Evolutionary conservation across 2,888 invertebrate species (phyloP), one percentile per base, ranked within the genome.

Genomic region (Actias luna): DNA sequence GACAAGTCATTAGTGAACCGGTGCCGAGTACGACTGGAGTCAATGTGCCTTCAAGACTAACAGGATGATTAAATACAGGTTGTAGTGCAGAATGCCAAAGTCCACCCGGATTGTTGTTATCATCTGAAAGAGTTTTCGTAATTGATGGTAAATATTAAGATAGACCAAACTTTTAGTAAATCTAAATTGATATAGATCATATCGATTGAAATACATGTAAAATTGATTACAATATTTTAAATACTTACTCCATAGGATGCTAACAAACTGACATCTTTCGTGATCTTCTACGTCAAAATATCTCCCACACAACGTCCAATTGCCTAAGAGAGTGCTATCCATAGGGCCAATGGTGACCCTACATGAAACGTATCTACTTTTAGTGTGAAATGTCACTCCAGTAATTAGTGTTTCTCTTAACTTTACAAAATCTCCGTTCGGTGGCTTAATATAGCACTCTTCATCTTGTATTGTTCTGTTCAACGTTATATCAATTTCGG

Each of bases 311-410:
- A 79, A 58, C 10, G 69, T 63, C 79, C 79, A 79, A 1, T 69
- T 65, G 29, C 78, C 79, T 27, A 78, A 25, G 18, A 75, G 60
- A 2, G 64, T 61, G n/a, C 65, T 64, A 25, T 63, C 64, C 70
- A 79, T 75, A 12, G 77, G 75, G 1, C 77, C 76, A 59, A 79
- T 66, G 39, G 74, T 77, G 18, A 78, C 66, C 57, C 77, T 69
- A 62, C 78, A 77, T 4, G 77, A 74, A 14, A 75, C 78, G 59
- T 69, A 77, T 25, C 68, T 64, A 64, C 72, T 78, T 35, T 65
- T 69, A 4, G 58, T 58, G 16, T 70, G 71, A 50, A 66, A 58
- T 1, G 55, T 69, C 5, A 79, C 71, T 5, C 73, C 74, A 29
- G 64, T 60, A 50, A 67, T 62, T 10, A 62, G 35, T 2, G 36